Evolutionary conservation across 2,113 vertebrate species (phyloP), one percentile per base, ranked within the genome.

Genomic region (Neolamprologus devosi): DNA sequence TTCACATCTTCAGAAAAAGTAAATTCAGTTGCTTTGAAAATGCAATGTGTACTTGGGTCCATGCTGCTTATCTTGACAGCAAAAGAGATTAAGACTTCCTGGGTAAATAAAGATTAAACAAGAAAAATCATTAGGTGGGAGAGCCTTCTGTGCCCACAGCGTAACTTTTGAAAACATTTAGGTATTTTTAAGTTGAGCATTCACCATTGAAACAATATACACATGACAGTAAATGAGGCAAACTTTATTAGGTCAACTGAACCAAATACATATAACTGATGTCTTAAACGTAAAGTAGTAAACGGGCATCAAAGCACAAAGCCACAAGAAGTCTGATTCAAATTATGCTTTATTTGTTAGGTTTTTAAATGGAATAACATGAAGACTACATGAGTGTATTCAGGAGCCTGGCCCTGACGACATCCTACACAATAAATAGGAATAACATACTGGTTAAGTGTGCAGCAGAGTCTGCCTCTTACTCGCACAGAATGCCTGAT

Each of bases 371-470:
- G 85, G 81, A 93, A 91, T 92, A 95, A 95, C 94, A 93, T 90
- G 87, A 85, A 63, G 89, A 91, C 94, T 94, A 96, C 90, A 95
- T 68, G 88, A 88, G 81, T 57, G 87, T 81, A 7, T 88, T 82
- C 81, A 87, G 92, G 88, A 92, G 68, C 68, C 57, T 8, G 40
- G 85, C 51, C 87, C 92, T 86, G 89, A 90, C 21, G 83, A 93
- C 88, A 94, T 87, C 87, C 92, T 94, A 92, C 42, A 94, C 90
- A 96, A 96, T 96, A 96, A 96, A 96, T 96, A 96, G 91, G 85
- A 93, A 86, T 65, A 91, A 91, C 80, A 82, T 33, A 78, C 49
- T 84, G 81, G 58, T 92, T 83, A 90, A 65, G 82, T 88, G 85
- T 79, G 85, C 80, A 90, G 89, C 89, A 89, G 33, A 10, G 70